Percentiles rank a stretch among this genome's conserved stretches.
These are phyloP conservation scores for Drosophila guanche DNA, from an alignment of 1,140 invertebrate genomes.

Conservation along the genomic window DNA sequence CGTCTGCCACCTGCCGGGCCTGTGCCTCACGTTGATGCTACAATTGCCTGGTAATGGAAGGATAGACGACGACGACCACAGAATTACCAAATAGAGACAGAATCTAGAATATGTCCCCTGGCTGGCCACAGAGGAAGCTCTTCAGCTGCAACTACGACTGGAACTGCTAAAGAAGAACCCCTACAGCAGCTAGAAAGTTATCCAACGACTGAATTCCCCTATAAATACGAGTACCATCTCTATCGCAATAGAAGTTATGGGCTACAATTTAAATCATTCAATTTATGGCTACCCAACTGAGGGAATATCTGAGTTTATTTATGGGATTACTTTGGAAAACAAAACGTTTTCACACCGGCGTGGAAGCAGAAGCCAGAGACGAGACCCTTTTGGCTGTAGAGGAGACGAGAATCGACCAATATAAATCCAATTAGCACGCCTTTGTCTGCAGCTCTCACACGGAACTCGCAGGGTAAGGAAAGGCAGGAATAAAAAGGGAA, in stretches of 20 bases:
- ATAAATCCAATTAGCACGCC: conserved; percentile 81
- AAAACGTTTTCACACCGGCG: conserved; percentile 53
- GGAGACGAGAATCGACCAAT: conserved; percentile 46
- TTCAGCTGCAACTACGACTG: conserved; percentile 20
- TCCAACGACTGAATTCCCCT: too few relatives aligned
- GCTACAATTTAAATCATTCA: background rate
- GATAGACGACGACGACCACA: conserved; percentile 61
- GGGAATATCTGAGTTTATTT: conserved; percentile 15
- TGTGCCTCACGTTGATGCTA: conserved; percentile 57
- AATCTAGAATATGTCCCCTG: conserved; percentile 25
- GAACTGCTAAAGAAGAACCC: conserved; percentile 3
- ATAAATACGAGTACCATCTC: background rate
- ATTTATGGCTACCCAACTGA: conserved; percentile 26
- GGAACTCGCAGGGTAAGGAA: conserved; percentile 8
- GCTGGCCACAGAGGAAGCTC: conserved; percentile 1
- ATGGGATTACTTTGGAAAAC: conserved; percentile 21
- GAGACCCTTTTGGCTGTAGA: conserved; percentile 7
- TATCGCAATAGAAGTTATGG: background rate
- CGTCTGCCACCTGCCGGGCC: conserved; percentile 75
- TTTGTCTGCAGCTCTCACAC: conserved; percentile 53
- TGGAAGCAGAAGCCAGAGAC: background rate
- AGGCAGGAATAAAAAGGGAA: conserved; percentile 7
- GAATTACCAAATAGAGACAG: conserved; percentile 63
- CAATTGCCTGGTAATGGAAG: conserved; percentile 71
- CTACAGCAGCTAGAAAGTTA: background rate